Evolutionary conservation across 2,888 invertebrate species (phyloP).

Genomic region (Rhyacophila evoluta): DNA sequence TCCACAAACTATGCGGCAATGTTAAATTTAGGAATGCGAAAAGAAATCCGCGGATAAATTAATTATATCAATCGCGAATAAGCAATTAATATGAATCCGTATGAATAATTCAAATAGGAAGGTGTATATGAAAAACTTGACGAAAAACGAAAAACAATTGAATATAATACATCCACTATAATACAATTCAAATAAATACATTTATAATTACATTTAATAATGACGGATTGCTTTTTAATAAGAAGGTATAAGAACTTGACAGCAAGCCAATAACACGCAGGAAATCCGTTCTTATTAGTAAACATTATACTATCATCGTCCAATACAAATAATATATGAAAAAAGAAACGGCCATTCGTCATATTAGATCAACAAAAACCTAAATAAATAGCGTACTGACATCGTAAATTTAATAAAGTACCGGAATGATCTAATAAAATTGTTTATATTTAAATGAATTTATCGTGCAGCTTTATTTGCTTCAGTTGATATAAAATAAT

Average conservation of each 20-base stretch:
- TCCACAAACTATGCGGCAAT: neutral
- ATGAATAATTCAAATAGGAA: neutral
- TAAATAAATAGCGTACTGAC: no score
- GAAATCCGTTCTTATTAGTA: slow-evolving; percentile 9
- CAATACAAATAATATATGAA: neutral
- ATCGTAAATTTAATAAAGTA: no score
- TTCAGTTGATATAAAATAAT: no score
- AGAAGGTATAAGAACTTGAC: neutral
- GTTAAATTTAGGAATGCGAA: neutral
- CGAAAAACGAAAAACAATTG: neutral
- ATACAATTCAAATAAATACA: neutral
- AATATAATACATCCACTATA: neutral
- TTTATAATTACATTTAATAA: neutral
- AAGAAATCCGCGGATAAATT: neutral
- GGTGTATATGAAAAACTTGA: neutral
- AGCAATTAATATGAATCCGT: neutral
- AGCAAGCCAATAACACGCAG: neutral
- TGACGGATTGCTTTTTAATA: neutral
- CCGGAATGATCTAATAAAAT: no score
- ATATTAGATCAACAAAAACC: neutral
- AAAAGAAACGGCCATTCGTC: neutral
- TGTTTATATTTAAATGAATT: no score
- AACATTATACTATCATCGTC: neutral
- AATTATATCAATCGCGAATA: neutral
- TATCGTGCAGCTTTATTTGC: no score